These are phyloP conservation scores for Muscicapa striata DNA, from an alignment of 2,797 vertebrate genomes.

Conservation along the genomic window DNA sequence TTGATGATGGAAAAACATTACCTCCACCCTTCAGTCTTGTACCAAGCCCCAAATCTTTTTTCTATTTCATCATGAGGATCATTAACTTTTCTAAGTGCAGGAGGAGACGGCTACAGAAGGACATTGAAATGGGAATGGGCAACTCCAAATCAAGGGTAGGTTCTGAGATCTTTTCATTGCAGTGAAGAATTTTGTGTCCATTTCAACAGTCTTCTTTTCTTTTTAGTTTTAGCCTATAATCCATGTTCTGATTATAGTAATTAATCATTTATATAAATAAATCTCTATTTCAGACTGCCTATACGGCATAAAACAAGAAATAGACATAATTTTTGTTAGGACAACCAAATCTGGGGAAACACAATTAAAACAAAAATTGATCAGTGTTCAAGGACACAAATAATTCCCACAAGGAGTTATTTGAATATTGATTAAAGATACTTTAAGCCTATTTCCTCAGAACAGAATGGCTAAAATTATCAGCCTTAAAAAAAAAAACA, in stretches of 20 bases:
- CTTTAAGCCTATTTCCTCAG: neutral
- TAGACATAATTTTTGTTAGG: neutral
- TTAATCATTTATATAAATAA: neutral
- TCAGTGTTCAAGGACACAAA: neutral
- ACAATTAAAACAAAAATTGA: neutral
- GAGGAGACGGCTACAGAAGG: conserved; percentile 80
- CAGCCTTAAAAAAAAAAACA: accelerated
- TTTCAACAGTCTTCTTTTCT: neutral
- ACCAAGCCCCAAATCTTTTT: conserved; percentile 88
- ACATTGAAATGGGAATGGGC: conserved; percentile 85
- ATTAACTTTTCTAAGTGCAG: conserved; percentile 81
- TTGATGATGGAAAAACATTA: conserved; percentile 89
- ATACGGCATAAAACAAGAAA: neutral
- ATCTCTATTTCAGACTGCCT: neutral
- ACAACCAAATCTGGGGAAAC: neutral
- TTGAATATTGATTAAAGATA: neutral
- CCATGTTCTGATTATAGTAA: neutral
- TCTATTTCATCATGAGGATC: conserved; percentile 82
- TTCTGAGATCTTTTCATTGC: neutral
- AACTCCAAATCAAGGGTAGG: conserved; percentile 88
- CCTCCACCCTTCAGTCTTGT: conserved; percentile 95
- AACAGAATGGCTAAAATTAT: neutral
- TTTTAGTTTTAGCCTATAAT: neutral
- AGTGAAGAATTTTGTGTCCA: neutral
- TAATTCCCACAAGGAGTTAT: neutral